These are phyloP conservation scores for Pseudonaja textilis DNA, from an alignment of 2,113 vertebrate genomes.

Conservation along the genomic window DNA sequence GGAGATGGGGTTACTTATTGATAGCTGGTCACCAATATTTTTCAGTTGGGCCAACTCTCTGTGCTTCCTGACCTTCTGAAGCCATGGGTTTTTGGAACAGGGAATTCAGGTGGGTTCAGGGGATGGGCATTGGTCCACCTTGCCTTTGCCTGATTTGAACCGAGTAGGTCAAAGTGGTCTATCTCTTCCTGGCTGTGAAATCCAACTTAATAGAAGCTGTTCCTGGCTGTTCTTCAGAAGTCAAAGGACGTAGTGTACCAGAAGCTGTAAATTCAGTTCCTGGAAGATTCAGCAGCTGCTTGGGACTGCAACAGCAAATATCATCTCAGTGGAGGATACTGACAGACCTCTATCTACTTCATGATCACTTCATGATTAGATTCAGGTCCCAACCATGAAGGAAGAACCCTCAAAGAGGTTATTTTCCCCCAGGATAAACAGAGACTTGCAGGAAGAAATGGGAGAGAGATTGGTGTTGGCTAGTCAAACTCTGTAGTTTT, in stretches of 20 bases:
- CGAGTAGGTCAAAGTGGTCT: neutral
- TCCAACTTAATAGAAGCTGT: neutral
- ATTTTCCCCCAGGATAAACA: neutral
- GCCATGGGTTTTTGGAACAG: neutral
- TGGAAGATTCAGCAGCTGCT: neutral
- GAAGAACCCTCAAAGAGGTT: neutral
- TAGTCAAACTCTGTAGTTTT: neutral
- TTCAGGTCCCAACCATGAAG: neutral
- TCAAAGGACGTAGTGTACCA: neutral
- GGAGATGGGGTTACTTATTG: neutral
- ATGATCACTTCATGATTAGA: neutral
- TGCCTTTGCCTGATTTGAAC: neutral
- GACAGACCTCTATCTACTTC: neutral
- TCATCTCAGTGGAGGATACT: neutral
- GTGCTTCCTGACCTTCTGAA: neutral
- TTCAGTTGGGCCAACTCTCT: neutral
- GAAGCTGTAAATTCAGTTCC: neutral
- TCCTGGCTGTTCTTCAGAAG: neutral
- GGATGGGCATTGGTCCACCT: neutral
- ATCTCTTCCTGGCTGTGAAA: neutral
- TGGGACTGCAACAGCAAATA: neutral
- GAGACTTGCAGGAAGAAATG: neutral
- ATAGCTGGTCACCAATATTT: neutral
- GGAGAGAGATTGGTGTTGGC: neutral
- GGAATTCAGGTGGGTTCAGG: neutral